Conservation (phyloP, 2,888 invertebrate genomes). For the Scaptomyza tumidula region DNA sequence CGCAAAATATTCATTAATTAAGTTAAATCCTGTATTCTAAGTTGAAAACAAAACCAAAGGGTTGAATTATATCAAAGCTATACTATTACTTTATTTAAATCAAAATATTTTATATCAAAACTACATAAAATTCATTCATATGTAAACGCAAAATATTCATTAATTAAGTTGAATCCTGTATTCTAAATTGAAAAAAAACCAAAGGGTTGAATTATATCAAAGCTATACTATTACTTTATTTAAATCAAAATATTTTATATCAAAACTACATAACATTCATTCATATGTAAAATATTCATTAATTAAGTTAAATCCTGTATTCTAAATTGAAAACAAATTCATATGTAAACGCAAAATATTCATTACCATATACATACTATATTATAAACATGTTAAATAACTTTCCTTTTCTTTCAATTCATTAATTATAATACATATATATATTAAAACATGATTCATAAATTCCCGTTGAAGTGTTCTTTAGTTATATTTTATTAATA, state of each 20-base stretch:
- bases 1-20: too few relatives aligned
- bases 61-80: too few relatives aligned
- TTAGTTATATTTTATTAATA: too few relatives aligned
- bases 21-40: too few relatives aligned
- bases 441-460: background rate
- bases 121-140: too few relatives aligned
- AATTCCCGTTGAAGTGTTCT: conserved; percentile 32
- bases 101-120: too few relatives aligned
- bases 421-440: background rate
- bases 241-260: background rate
- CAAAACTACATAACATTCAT: background rate
- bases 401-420: background rate
- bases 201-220: background rate
- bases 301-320: too few relatives aligned
- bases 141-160: too few relatives aligned
- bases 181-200: background rate
- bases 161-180: background rate
- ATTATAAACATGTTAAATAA: background rate
- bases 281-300: too few relatives aligned
- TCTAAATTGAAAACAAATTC: too few relatives aligned
- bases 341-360: background rate
- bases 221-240: background rate
- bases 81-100: too few relatives aligned
- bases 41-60: too few relatives aligned
- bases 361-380: background rate